Conservation (phyloP, 2,888 invertebrate species). For the Heteropelma amictum region DNA sequence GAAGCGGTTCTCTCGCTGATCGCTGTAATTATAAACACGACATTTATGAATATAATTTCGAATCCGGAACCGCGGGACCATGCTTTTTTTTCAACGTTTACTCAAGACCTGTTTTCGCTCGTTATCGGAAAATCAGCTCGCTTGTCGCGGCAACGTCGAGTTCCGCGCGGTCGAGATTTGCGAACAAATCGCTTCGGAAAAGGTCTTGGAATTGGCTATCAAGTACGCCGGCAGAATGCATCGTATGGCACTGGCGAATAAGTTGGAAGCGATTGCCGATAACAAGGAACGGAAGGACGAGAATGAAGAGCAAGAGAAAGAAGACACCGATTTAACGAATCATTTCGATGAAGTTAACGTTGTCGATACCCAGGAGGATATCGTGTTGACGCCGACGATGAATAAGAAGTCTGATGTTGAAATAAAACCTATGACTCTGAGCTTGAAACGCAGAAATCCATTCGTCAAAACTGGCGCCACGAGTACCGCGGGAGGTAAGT, state of each 20-base stretch:
- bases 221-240: slow-evolving; percentile 91
- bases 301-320: slow-evolving; percentile 63
- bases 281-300: slow-evolving; percentile 68
- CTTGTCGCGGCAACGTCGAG: slow-evolving; percentile 91
- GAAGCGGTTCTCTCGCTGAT: slow-evolving; percentile 93
- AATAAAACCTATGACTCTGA: slow-evolving; percentile 70
- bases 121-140: slow-evolving; percentile 85
- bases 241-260: slow-evolving; percentile 88
- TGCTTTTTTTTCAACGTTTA: too few relatives aligned
- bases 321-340: slow-evolving; percentile 61
- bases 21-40: slow-evolving; percentile 87
- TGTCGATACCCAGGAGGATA: slow-evolving; percentile 59
- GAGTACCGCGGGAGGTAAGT: slow-evolving; percentile 60
- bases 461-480: slow-evolving; percentile 77
- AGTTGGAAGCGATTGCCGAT: slow-evolving; percentile 79
- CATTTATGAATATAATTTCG: too few relatives aligned
- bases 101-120: too few relatives aligned
- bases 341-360: slow-evolving; percentile 56
- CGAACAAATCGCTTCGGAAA: slow-evolving; percentile 87
- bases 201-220: slow-evolving; percentile 89
- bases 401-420: slow-evolving; percentile 65
- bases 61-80: too few relatives aligned
- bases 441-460: slow-evolving; percentile 76
- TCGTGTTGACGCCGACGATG: slow-evolving; percentile 60
- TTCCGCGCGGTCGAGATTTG: slow-evolving; percentile 92